Conservation (phyloP, 2,888 invertebrate genomes). For the Eupithecia abbreviata region DNA sequence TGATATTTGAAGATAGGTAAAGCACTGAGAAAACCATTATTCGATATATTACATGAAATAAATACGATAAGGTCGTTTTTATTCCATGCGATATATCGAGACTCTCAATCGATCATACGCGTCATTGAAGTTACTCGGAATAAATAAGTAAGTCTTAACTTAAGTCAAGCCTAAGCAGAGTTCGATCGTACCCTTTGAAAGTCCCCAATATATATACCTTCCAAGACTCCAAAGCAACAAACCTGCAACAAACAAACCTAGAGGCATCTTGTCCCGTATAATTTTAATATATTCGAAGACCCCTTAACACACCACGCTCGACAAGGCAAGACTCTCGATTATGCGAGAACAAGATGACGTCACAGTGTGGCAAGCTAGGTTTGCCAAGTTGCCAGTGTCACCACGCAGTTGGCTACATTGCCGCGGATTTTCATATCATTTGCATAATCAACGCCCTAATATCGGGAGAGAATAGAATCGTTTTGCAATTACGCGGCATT, state of each 20-base stretch:
- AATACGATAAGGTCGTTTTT: neutral
- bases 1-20: neutral
- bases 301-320: conserved; percentile 29
- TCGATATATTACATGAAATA: neutral
- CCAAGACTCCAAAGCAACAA: conserved; percentile 7
- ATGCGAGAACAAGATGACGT: conserved; percentile 57
- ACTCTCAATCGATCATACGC: neutral
- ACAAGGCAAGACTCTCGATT: conserved; percentile 49
- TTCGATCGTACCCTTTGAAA: neutral
- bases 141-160: neutral
- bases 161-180: neutral
- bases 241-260: conserved; percentile 5
- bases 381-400: conserved; percentile 39
- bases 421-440: conserved; percentile 69
- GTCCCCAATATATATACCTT: neutral
- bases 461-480: conserved; percentile 32
- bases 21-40: neutral
- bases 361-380: conserved; percentile 38
- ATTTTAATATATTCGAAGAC: conserved; percentile 35
- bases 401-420: conserved; percentile 42
- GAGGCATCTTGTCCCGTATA: conserved; percentile 10
- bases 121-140: neutral
- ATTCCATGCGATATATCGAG: neutral
- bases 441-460: conserved; percentile 63
- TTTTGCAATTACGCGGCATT: conserved; percentile 39